These are phyloP conservation scores for Barnardius zonarius DNA, from an alignment of 2,113 vertebrate genomes.

Conservation along the genomic window DNA sequence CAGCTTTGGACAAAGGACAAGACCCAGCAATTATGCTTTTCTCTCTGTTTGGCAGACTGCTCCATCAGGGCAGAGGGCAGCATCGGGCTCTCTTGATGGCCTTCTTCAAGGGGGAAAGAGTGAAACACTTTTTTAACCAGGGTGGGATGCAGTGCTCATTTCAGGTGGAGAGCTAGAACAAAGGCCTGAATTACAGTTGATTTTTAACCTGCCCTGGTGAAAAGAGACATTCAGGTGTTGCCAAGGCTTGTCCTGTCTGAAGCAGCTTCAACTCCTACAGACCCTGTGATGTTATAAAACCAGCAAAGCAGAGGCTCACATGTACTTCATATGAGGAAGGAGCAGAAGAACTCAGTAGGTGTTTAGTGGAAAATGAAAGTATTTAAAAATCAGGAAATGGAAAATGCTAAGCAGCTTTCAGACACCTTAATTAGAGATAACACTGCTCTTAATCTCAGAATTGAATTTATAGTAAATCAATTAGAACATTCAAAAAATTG, in stretches of 20 bases:
- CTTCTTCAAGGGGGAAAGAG: too few relatives aligned
- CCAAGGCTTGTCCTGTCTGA: background rate
- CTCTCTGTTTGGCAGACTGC: background rate
- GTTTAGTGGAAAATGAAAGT: background rate
- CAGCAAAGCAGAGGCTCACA: background rate
- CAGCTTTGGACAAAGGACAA: background rate
- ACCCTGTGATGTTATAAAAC: background rate
- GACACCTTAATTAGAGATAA: constrained; percentile 60
- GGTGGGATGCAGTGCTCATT: rapidly evolving
- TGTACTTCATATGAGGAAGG: rapidly evolving
- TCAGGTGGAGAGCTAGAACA: background rate
- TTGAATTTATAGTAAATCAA: constrained; percentile 63
- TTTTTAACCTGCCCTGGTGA: background rate
- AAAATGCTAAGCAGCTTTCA: constrained; percentile 36
- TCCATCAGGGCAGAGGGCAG: background rate
- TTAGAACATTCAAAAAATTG: constrained; percentile 46
- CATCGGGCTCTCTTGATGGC: background rate
- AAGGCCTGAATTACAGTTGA: background rate
- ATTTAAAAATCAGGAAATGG: constrained; percentile 6
- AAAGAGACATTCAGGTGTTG: background rate
- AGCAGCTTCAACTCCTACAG: background rate
- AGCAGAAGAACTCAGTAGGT: background rate
- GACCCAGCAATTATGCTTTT: background rate
- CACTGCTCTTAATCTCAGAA: background rate
- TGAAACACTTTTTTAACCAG: background rate